Evolutionary conservation across 2,888 invertebrate species (phyloP), one percentile per base, ranked within the genome.

Genomic region (Aromia moschata): DNA sequence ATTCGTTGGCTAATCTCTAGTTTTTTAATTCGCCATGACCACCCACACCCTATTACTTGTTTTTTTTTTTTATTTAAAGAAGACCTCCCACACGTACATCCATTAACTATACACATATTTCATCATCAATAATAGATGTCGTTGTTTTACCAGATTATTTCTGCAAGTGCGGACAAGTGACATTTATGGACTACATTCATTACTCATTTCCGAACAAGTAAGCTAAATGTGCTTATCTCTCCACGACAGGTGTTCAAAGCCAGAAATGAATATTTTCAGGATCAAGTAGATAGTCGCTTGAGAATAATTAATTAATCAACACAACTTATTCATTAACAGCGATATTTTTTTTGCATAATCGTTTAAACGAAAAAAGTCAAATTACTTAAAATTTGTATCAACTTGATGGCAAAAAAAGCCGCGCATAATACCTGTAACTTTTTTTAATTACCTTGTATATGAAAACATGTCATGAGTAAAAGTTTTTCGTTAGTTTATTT

Each of bases 91-190:
- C 58, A 17, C 18, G 20, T 31, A 17, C 36, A 45, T 17, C 58
- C 58, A 58, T 58, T 58, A 58, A 45, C 53, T 45, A 53, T 53
- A 53, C 38, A 53, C 17, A 40, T 30, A 46, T 57, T 31, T 31
- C 58, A 37, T 53, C 58, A 58, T 58, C 58, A 58, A 58, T 58
- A 58, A 53, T 45, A 53, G 58, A 40, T 58, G 58, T 45, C 52
- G 40, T 31, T 53, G 45, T 31, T 45, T 38, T 41, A 45, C 18
- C 38, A 58, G 58, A 58, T 53, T 31, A 52, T 53, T 53, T 40
- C 45, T 52, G 44, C 38, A 45, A 47, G 33, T 45, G 33, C 31
- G 37, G 47, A 30, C 51, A 12, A 44, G 36, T 58, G 58, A 58
- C 53, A 53, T 53, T 49, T 46, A 31, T 40, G 41, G 58, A 45